Base-by-base conservation (phyloP, 2,888 invertebrate genomes). In the Anoplius nigerrimus region DNA sequence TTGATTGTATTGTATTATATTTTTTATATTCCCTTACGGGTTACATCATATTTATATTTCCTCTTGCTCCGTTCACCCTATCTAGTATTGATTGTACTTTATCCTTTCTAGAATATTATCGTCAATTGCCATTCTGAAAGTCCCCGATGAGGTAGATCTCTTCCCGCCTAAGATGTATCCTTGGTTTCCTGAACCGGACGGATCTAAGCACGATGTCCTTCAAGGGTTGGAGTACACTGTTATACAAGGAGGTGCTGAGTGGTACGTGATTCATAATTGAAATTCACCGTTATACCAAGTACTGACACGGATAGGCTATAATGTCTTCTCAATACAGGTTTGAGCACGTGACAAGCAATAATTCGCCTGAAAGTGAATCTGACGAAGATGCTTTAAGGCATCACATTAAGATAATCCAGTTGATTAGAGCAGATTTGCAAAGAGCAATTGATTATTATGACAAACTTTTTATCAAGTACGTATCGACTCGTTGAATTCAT, bases 381-480 rank as follows among this genome's bases (percentile, higher is more conserved):
- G 94, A 95, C 73, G 94, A 95, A 70, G 92, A 93, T 4, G 92
- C 92, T 61, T 88, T 97, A 53, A 94, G 94, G 79, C 93, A 94
- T 88, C 90, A 97, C 72, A 95, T 96, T 43, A 94, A 95, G 89
- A 92, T 97, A 16, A 94, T 95, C 76, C 96, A 97, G 86, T 88
- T 95, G 68, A 92, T 96, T 34, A 91, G 95, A 52, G 93, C 94
- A 0, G 96, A 96, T 90, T 89, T 96, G 57, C 95, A 95, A 84
- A 92, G 93, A 78, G 95, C 95, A 4, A 92, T 94, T 71, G 96
- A 96, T 84, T 93, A 93, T 85, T 94, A 95, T 81, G 95, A 96
- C 83, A 94, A 93, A 88, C 89, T 94, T 55, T 98, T 97, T 89
- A 93, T 95, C 86, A 94, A 95, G 96, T 95, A 90, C 92, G 93